Conservation (phyloP, 92 coral and sea anemone genomes). For the Galaxea fascicularis region DNA sequence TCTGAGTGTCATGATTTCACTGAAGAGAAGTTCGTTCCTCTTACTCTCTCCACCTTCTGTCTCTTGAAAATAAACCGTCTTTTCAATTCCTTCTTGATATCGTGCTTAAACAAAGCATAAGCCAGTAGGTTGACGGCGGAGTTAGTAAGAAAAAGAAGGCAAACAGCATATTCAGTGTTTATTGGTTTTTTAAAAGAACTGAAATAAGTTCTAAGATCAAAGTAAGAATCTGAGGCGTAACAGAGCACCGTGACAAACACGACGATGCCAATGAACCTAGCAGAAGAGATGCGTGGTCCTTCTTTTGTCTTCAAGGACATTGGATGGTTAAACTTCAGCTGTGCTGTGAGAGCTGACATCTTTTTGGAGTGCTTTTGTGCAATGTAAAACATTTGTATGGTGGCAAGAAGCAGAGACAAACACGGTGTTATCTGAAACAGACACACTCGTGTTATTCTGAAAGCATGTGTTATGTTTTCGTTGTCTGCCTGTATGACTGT, state of each 20-base stretch:
- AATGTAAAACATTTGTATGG: conserved; percentile 23
- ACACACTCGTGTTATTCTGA: not conserved
- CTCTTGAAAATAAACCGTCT: not conserved
- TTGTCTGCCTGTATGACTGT: not conserved
- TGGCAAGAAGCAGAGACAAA: conserved; percentile 21
- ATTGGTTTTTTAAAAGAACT: not conserved
- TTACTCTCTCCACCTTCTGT: not conserved
- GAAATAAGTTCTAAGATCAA: conserved; percentile 12
- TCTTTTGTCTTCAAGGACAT: not conserved
- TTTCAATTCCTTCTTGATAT: conserved; percentile 25
- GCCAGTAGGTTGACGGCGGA: conserved; percentile 14
- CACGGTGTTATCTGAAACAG: conserved; percentile 21
- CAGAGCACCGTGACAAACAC: conserved; percentile 14
- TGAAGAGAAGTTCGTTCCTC: no score
- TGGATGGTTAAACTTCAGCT: conserved; percentile 9
- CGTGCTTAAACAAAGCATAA: conserved; percentile 16
- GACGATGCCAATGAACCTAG: conserved; percentile 3
- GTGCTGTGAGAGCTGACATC: not conserved
- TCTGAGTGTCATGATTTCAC: no score
- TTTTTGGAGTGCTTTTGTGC: conserved; percentile 21
- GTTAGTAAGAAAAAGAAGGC: conserved; percentile 15
- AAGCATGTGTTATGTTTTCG: not conserved
- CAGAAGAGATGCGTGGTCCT: conserved; percentile 11
- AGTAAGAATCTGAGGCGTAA: conserved; percentile 1
- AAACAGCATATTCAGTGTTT: not conserved